These are phyloP conservation scores for Zhuqinia jingwanae DNA, from an alignment of 2,888 invertebrate species.

Conservation along the genomic window DNA sequence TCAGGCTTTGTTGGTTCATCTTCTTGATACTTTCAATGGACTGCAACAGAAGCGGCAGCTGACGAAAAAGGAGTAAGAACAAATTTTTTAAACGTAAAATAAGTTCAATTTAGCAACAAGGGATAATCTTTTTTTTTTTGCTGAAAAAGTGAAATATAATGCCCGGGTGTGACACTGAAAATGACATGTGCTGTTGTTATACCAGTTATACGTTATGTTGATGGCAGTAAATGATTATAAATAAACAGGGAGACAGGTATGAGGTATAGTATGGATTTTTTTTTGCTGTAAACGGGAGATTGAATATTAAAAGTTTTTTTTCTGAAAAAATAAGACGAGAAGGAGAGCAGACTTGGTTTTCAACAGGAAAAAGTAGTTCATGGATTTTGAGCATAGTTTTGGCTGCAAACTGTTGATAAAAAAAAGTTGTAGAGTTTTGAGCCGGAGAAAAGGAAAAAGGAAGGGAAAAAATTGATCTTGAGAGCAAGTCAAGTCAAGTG, in stretches of 20 bases:
- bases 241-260: not conserved
- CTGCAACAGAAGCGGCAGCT: too few species aligned
- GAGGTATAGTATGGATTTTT: not conserved
- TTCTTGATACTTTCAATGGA: too few species aligned
- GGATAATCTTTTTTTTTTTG: too few species aligned
- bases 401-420: conserved; percentile 40
- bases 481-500: conserved; percentile 36
- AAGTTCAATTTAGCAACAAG: too few species aligned
- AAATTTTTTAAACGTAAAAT: too few species aligned
- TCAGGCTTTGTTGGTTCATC: too few species aligned
- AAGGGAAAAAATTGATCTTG: conserved; percentile 20
- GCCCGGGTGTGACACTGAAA: not conserved
- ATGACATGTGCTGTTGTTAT: not conserved
- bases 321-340: not conserved
- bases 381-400: not conserved
- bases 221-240: conserved; percentile 35
- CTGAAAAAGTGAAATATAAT: too few species aligned
- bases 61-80: too few species aligned
- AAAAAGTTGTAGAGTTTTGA: conserved; percentile 30
- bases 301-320: not conserved
- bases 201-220: not conserved
- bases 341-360: too few species aligned
- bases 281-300: not conserved
- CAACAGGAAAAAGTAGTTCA: too few species aligned
- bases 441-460: too few species aligned